Conservation (phyloP, 2,797 vertebrate species). For the Galago senegalensis region DNA sequence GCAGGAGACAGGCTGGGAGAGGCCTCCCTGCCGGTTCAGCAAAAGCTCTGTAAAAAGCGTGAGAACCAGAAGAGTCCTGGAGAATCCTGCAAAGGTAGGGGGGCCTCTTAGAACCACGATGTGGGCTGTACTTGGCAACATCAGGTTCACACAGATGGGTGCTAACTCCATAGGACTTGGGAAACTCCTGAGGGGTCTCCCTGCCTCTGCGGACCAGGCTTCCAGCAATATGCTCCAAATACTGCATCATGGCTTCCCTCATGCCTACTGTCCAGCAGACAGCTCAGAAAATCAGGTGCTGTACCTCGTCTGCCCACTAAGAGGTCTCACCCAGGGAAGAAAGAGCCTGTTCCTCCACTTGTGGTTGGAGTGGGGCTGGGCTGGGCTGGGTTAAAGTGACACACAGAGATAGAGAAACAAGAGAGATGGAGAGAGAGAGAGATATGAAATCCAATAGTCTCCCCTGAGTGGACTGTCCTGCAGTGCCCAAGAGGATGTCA, state of each 20-base stretch:
- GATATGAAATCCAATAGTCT: background rate
- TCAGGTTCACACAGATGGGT: background rate
- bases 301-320: background rate
- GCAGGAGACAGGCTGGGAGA: background rate
- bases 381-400: background rate
- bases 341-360: background rate
- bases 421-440: background rate
- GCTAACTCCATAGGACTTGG: background rate
- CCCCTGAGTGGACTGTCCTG: background rate
- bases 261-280: background rate
- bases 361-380: background rate
- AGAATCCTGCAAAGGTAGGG: background rate
- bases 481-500: background rate
- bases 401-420: background rate
- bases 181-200: background rate
- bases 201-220: background rate
- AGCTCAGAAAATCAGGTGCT: background rate
- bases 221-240: background rate
- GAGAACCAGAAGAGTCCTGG: background rate
- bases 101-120: background rate
- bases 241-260: background rate
- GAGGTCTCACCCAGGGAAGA: background rate
- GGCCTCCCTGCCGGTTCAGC: background rate
- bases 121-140: rapidly evolving
- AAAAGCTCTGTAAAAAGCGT: background rate